A percentile compares a stretch with the other conserved stretches of the same genome.
These are phyloP conservation scores for Sterrhoptilus dennistouni DNA, from an alignment of 2,113 vertebrate genomes.

Conservation along the genomic window DNA sequence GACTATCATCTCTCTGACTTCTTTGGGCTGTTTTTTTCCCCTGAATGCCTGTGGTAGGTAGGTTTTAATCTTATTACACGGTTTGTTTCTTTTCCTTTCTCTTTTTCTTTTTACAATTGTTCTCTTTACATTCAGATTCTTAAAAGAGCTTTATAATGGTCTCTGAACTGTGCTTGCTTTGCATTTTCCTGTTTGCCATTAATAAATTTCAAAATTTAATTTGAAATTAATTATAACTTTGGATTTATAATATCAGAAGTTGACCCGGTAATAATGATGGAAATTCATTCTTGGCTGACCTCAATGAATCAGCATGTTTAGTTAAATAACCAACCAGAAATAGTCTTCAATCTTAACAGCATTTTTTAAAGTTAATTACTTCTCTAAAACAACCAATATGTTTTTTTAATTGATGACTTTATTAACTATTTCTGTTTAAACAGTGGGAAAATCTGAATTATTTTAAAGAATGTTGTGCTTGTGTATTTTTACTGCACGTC, in stretches of 20 bases:
- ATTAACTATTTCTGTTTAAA: not conserved
- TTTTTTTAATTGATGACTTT: not conserved
- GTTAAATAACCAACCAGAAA: conserved; percentile 25
- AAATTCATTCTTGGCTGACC: not conserved
- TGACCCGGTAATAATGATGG: not conserved
- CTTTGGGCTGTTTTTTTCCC: not conserved
- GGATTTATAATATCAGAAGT: not conserved
- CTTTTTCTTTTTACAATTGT: not conserved
- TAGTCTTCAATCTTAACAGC: not conserved
- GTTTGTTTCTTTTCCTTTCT: conserved; percentile 6
- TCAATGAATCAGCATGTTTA: not conserved
- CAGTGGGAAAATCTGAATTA: not conserved
- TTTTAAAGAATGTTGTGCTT: not conserved
- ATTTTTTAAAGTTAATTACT: not conserved
- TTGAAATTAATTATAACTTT: not conserved
- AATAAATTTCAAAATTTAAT: not conserved
- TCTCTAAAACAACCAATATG: not conserved
- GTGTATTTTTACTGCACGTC: not conserved
- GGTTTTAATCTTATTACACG: not conserved
- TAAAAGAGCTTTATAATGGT: not conserved
- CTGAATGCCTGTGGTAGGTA: conserved; percentile 42
- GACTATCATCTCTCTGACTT: conserved; percentile 36
- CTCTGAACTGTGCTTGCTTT: conserved; percentile 7
- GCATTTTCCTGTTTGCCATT: conserved; percentile 3
- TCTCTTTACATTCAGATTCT: not conserved